Percentiles rank a stretch among this genome's conserved stretches.
These are phyloP conservation scores for Drosophila lowei DNA, from an alignment of 1,140 invertebrate species.

Conservation along the genomic window DNA sequence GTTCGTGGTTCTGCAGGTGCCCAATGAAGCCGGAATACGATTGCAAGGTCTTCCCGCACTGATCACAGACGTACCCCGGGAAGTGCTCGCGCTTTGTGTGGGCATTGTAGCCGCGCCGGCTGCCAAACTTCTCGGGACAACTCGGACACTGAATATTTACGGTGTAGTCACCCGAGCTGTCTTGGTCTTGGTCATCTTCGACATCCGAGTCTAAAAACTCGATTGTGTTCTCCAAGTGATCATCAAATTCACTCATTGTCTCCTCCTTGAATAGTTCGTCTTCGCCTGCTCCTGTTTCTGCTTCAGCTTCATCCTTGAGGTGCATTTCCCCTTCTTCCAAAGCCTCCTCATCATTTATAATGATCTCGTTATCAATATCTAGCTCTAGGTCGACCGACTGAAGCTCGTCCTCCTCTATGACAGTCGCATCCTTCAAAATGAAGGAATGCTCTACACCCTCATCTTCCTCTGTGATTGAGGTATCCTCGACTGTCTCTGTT, in stretches of 20 bases:
- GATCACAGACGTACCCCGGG: constrained; percentile 72
- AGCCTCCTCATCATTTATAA: constrained; percentile 60
- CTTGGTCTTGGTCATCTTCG: constrained; percentile 55
- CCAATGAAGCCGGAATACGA: constrained; percentile 72
- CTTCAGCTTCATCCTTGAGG: constrained; percentile 22
- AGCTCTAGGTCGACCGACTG: constrained; percentile 59
- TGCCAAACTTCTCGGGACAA: constrained; percentile 66
- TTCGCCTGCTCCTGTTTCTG: constrained; percentile 1
- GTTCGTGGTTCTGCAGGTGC: constrained; percentile 86
- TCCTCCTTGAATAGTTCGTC: constrained; percentile 61
- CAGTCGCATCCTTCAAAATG: constrained; percentile 35
- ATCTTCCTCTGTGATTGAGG: constrained; percentile 18
- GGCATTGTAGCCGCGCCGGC: constrained; percentile 67
- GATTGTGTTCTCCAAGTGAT: constrained; percentile 65
- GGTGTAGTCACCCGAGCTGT: constrained; percentile 65
- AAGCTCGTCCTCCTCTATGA: constrained; percentile 43
- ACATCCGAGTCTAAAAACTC: constrained; percentile 67
- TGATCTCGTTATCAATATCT: constrained; percentile 71
- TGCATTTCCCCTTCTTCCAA: constrained; percentile 34
- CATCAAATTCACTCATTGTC: constrained; percentile 61
- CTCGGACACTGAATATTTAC: constrained; percentile 71
- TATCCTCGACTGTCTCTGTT: constrained; percentile 23
- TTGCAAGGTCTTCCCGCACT: constrained; percentile 70
- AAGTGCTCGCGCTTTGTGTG: constrained; percentile 74
- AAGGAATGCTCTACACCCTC: constrained; percentile 37